Evolutionary conservation across 2,797 vertebrate genomes (phyloP).

Genomic region (Vireo griseus): DNA sequence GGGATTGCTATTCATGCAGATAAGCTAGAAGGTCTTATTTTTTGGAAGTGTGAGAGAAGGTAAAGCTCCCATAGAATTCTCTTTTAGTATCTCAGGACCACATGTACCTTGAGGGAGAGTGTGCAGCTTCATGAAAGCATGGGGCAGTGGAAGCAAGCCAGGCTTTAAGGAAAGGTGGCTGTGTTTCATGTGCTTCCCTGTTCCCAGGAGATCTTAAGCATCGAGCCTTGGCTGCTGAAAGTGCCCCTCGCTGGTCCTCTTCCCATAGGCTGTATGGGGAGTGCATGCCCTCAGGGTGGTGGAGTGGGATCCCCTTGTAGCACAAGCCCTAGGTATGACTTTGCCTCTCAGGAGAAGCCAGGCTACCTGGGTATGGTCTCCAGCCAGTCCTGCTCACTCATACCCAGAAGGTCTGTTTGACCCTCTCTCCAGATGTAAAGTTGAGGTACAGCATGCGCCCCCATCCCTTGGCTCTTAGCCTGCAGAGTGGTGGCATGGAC

Average conservation of each 20-base stretch:
- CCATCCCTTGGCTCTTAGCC: not conserved
- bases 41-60: not conserved
- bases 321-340: not conserved
- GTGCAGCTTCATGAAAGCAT: accelerated
- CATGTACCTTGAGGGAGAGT: not conserved
- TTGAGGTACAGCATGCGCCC: not conserved
- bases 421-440: not conserved
- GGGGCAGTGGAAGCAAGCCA: not conserved
- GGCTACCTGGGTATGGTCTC: not conserved
- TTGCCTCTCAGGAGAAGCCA: not conserved
- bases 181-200: not conserved
- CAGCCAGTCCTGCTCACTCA: not conserved
- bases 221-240: not conserved
- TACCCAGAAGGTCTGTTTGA: not conserved
- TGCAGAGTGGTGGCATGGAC: not conserved
- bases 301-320: not conserved
- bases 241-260: not conserved
- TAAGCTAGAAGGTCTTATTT: not conserved
- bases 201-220: not conserved
- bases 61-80: not conserved
- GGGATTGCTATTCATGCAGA: not conserved
- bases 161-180: not conserved
- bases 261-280: not conserved
- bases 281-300: accelerated
- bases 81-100: not conserved